These are phyloP conservation scores for Acronicta alni DNA, from an alignment of 2,888 invertebrate species.

Conservation along the genomic window DNA sequence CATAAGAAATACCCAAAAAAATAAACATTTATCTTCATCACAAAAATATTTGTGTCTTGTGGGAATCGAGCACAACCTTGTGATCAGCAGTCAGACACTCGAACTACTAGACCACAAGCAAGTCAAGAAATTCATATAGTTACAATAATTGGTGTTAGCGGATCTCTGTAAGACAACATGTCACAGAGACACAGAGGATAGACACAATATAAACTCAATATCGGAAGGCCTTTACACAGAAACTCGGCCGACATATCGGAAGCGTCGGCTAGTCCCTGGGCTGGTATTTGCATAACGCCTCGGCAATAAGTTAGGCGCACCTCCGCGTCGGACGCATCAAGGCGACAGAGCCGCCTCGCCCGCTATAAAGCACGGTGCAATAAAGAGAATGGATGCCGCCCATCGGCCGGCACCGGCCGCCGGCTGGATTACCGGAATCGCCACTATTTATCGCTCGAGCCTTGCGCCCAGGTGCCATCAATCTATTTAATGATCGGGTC, in stretches of 20 bases:
- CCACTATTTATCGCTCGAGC: constrained; percentile 89
- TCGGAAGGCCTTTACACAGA: constrained; percentile 12
- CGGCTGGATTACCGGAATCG: constrained; percentile 88
- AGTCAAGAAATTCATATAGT: too few relatives aligned
- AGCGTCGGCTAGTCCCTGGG: constrained; percentile 50
- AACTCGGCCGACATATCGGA: constrained; percentile 33
- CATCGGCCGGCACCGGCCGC: constrained; percentile 82
- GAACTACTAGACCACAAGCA: too few relatives aligned
- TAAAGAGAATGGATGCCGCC: constrained; percentile 89
- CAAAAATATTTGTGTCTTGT: too few relatives aligned
- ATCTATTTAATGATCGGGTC: constrained; percentile 90
- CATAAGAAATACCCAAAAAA: too few relatives aligned
- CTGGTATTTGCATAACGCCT: constrained; percentile 62
- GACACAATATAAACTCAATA: background rate
- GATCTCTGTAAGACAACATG: too few relatives aligned
- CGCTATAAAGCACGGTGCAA: constrained; percentile 88
- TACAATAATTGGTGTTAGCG: too few relatives aligned
- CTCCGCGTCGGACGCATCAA: constrained; percentile 80
- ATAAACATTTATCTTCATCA: too few relatives aligned
- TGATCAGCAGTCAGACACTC: too few relatives aligned
- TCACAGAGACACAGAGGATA: background rate
- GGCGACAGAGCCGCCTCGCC: constrained; percentile 76
- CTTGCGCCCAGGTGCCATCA: constrained; percentile 89
- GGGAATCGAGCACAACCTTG: too few relatives aligned
- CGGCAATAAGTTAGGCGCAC: constrained; percentile 81